These are phyloP conservation scores for Ypsolopha sequella DNA, from an alignment of 2,888 invertebrate species.

Conservation along the genomic window DNA sequence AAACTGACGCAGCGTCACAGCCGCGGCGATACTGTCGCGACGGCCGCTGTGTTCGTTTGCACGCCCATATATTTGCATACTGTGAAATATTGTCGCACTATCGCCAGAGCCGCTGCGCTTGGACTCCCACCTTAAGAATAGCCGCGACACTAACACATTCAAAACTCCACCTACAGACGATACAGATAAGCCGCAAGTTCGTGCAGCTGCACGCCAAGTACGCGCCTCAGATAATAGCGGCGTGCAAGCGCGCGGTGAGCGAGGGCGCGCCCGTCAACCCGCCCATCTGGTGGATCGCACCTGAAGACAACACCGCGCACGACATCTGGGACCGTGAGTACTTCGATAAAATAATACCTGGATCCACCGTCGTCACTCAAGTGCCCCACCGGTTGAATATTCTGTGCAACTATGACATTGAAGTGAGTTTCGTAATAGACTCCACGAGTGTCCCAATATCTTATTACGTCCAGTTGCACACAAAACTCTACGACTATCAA, in stretches of 20 bases:
- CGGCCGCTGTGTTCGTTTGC: no score
- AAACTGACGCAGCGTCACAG: no score
- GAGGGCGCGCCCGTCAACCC: constrained; percentile 76
- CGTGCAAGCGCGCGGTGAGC: constrained; percentile 55
- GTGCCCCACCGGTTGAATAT: not conserved
- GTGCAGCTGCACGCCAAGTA: constrained; percentile 69
- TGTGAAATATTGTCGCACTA: no score
- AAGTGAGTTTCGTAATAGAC: not conserved
- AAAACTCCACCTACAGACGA: constrained; percentile 38
- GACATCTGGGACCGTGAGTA: constrained; percentile 46
- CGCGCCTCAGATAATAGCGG: constrained; percentile 58
- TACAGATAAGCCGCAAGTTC: constrained; percentile 65
- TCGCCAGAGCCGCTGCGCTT: no score
- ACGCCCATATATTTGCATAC: no score
- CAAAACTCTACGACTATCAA: no score
- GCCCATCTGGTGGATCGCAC: constrained; percentile 83
- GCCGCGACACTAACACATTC: no score
- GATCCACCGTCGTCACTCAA: no score
- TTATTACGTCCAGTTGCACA: no score
- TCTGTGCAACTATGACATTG: not conserved
- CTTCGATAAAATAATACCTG: not conserved
- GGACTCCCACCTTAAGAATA: no score
- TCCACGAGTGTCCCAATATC: no score
- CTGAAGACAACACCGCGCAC: constrained; percentile 64
- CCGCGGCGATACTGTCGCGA: no score